phyloP scores from a whole-genome alignment of 2,797 vertebrate genomes.

The Capromys pilorides region DNA sequence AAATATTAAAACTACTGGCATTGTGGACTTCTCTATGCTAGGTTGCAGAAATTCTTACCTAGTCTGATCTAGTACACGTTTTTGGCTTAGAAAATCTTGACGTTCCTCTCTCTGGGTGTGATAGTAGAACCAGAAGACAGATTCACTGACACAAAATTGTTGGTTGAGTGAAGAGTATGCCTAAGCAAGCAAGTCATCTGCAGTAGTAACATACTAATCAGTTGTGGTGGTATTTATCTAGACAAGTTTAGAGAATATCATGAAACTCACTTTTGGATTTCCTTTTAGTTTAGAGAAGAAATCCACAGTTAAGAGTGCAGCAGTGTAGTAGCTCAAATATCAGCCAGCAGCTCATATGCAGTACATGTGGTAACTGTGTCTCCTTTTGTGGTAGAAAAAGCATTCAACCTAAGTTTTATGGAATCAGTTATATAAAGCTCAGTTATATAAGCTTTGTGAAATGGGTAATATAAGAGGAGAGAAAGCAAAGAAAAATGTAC shows the following conservation, averaged over 20 bases:
- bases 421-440: neutral
- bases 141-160: neutral
- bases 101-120: neutral
- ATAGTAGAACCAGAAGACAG: neutral
- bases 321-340: neutral
- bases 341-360: neutral
- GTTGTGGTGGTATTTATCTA: neutral
- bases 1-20: neutral
- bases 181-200: neutral
- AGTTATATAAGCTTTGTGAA: neutral
- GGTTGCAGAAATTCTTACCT: neutral
- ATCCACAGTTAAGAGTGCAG: neutral
- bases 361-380: neutral
- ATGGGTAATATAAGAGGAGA: neutral
- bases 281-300: neutral
- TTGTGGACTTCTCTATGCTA: neutral
- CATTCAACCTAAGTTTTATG: neutral
- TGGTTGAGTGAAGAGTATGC: neutral
- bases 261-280: neutral
- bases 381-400: neutral
- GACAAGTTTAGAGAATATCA: neutral
- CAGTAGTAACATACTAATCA: neutral
- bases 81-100: neutral
- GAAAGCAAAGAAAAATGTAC: neutral
- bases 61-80: neutral